A percentile compares a stretch with the other conserved stretches of the same genome.
Conservation (phyloP, 2,797 vertebrate genomes). For the Macroramphosus scolopax region DNA sequence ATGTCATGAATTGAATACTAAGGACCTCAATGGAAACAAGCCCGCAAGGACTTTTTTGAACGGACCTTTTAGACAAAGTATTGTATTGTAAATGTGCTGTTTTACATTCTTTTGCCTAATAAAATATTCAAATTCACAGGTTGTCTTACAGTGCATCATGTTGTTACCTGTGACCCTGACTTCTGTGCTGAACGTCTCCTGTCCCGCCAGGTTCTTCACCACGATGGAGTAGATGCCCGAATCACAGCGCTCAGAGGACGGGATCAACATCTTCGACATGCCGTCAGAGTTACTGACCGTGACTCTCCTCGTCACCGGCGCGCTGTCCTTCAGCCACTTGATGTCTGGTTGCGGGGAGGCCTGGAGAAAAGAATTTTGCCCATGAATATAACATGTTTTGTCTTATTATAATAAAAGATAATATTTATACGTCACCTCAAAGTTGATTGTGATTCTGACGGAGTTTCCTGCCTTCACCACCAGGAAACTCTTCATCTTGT, state of each 20-base stretch:
- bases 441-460: constrained; percentile 79
- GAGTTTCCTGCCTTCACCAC: constrained; percentile 79
- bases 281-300: constrained; percentile 71
- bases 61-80: too few relatives aligned
- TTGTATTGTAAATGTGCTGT: too few relatives aligned
- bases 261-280: constrained; percentile 81
- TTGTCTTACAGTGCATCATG: too few relatives aligned
- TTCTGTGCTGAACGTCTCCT: constrained; percentile 77
- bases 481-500: constrained; percentile 76
- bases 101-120: too few relatives aligned
- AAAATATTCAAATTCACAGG: too few relatives aligned
- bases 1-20: too few relatives aligned
- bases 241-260: constrained; percentile 76
- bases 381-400: too few relatives aligned
- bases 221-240: constrained; percentile 79
- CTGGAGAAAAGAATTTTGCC: constrained; percentile 56
- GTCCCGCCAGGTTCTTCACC: constrained; percentile 74
- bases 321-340: constrained; percentile 84
- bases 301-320: constrained; percentile 71
- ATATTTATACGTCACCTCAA: constrained; percentile 74
- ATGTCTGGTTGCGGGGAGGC: constrained; percentile 78
- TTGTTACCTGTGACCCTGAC: constrained; percentile 87
- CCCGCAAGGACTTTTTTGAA: too few relatives aligned
- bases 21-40: too few relatives aligned
- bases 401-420: background rate